A percentile compares a stretch with the other conserved stretches of the same genome.
Evolutionary conservation across 1,140 invertebrate species (phyloP).

Genomic region (Brachionus koreanus): DNA sequence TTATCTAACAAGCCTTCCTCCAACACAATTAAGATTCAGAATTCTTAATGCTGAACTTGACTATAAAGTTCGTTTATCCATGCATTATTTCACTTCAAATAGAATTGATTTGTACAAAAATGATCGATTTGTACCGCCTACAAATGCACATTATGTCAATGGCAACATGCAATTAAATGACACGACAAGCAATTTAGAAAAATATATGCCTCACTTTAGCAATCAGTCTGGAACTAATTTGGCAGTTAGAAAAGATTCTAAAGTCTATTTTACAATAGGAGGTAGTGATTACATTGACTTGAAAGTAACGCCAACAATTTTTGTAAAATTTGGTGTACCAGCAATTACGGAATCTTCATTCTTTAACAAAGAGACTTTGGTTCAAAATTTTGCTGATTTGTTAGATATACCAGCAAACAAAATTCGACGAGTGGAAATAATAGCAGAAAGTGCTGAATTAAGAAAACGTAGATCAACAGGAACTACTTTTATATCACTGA

Average conservation of each 20-base stretch:
- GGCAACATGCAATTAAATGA: conserved; percentile 40
- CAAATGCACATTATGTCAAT: conserved; percentile 47
- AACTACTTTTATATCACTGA: not conserved
- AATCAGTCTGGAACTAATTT: conserved; percentile 37
- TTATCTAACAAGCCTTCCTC: conserved; percentile 45
- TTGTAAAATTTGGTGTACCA: conserved; percentile 35
- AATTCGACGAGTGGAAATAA: conserved; percentile 27
- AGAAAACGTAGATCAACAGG: not conserved
- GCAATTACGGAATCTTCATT: not conserved
- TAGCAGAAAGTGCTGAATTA: not conserved
- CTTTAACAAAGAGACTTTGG: not conserved
- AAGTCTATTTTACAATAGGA: conserved; percentile 19
- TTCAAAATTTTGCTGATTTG: conserved; percentile 14
- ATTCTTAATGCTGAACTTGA: conserved; percentile 48
- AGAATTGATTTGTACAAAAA: conserved; percentile 52
- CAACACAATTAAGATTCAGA: conserved; percentile 50
- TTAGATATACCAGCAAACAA: not conserved
- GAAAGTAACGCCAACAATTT: conserved; percentile 14
- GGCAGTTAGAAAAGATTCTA: not conserved
- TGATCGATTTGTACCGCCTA: conserved; percentile 48
- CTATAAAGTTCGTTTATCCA: conserved; percentile 48
- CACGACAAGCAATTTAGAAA: not conserved
- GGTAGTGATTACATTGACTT: conserved; percentile 37
- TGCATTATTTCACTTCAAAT: conserved; percentile 50
- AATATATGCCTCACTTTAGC: not conserved